Percentiles rank a stretch among this genome's conserved stretches.
Evolutionary conservation across 1,140 invertebrate genomes (phyloP).

Genomic region (Stegodyphus mimosarum): DNA sequence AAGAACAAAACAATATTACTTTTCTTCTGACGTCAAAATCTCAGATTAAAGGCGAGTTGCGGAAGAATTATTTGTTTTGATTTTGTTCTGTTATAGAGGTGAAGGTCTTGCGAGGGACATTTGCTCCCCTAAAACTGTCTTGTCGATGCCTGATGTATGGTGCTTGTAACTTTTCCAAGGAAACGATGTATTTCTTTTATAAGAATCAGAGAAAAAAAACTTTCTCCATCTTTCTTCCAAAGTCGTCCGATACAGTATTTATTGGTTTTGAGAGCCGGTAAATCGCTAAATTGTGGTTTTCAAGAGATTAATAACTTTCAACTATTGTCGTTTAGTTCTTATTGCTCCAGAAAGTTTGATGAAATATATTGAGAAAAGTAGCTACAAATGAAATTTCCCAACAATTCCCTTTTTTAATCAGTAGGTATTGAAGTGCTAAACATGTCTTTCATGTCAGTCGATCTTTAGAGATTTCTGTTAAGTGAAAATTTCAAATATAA

Average conservation of each 20-base stretch:
- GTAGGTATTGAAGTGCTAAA: too few relatives aligned
- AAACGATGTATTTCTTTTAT: constrained; percentile 51
- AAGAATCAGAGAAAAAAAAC: constrained; percentile 21
- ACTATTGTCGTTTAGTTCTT: neutral
- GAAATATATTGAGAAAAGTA: too few relatives aligned
- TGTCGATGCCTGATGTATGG: constrained; percentile 47
- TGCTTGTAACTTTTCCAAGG: constrained; percentile 17
- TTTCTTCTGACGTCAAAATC: constrained; percentile 41
- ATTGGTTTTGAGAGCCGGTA: constrained; percentile 48
- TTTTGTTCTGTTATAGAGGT: constrained; percentile 3
- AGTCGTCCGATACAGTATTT: constrained; percentile 54
- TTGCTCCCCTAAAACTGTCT: constrained; percentile 52
- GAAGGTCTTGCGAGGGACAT: constrained; percentile 21
- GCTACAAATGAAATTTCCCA: too few relatives aligned
- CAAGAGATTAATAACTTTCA: constrained; percentile 59
- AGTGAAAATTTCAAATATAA: too few relatives aligned
- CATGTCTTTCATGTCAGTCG: too few relatives aligned
- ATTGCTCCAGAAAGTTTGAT: too few relatives aligned
- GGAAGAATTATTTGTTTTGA: constrained; percentile 50
- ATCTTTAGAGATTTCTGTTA: too few relatives aligned
- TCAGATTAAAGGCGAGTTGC: constrained; percentile 51
- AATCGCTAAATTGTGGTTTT: constrained; percentile 61
- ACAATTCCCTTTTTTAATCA: too few relatives aligned
- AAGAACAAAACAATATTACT: constrained; percentile 57
- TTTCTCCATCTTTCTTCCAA: constrained; percentile 10